phyloP scores from a whole-genome alignment of 2,113 vertebrate genomes.

The Canis aureus region DNA sequence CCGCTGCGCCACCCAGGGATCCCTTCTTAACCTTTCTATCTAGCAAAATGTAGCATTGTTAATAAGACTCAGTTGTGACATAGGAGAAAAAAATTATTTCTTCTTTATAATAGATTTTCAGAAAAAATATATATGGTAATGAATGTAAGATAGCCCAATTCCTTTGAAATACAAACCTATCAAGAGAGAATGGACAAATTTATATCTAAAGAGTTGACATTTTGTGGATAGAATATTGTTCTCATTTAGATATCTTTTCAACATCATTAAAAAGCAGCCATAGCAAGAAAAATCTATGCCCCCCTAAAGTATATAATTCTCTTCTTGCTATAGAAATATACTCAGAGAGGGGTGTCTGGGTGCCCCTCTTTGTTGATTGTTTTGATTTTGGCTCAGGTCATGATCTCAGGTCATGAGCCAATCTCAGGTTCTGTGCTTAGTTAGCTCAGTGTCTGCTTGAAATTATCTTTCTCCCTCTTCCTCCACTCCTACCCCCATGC shows the following conservation, averaged over 20 bases:
- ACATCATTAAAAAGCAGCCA: not conserved
- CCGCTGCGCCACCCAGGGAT: no score
- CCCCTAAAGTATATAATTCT: not conserved
- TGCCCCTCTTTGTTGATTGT: not conserved
- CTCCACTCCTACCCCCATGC: not conserved
- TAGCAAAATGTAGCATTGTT: conserved; percentile 1
- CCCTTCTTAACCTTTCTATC: not conserved
- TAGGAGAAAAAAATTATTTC: not conserved
- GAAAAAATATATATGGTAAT: not conserved
- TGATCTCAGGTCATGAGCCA: not conserved
- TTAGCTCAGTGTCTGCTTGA: not conserved
- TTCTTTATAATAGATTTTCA: not conserved
- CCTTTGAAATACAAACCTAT: not conserved
- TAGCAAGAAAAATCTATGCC: not conserved
- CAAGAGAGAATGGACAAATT: not conserved
- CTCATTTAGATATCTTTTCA: not conserved
- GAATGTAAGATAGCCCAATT: not conserved
- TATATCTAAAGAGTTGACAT: not conserved
- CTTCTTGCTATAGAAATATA: not conserved
- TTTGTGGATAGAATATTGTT: not conserved
- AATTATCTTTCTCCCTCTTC: not conserved
- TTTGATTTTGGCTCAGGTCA: not conserved
- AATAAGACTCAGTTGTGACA: not conserved
- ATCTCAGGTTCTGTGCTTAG: not conserved
- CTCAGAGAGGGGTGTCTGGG: not conserved